Conservation (phyloP, 2,888 invertebrate genomes). For the Dendrolimus houi region DNA sequence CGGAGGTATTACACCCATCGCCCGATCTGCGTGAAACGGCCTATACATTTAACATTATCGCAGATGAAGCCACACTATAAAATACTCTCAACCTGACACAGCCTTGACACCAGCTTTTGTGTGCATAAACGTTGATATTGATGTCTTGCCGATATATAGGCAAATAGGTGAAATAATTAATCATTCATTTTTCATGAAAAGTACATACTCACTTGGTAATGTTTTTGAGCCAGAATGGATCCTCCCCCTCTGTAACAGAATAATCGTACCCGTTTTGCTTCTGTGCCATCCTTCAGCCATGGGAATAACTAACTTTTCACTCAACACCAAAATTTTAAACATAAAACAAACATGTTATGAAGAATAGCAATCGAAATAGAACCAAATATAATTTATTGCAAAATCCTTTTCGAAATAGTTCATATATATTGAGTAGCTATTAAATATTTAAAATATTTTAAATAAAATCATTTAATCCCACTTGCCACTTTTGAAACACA, state of each 20-base stretch:
- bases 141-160: constrained; percentile 18
- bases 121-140: constrained; percentile 20
- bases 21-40: too few species aligned
- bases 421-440: too few species aligned
- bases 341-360: constrained; percentile 6
- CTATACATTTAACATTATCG: too few species aligned
- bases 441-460: constrained; percentile 6
- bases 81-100: constrained; percentile 13
- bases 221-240: constrained; percentile 61
- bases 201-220: constrained; percentile 57
- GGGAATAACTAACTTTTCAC: constrained; percentile 23
- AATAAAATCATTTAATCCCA: constrained; percentile 30
- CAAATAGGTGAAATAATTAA: constrained; percentile 23
- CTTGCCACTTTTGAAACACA: constrained; percentile 66
- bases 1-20: too few species aligned
- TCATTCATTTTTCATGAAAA: constrained; percentile 20
- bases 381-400: too few species aligned
- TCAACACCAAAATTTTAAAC: constrained; percentile 7
- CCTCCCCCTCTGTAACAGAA: constrained; percentile 39
- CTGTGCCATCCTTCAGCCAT: constrained; percentile 64
- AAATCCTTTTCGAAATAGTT: too few species aligned
- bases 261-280: constrained; percentile 48
- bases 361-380: too few species aligned
- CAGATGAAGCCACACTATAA: too few species aligned
- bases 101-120: constrained; percentile 36